These are phyloP conservation scores for Onychorhynchus coronatus DNA, from an alignment of 2,113 vertebrate genomes.

Conservation along the genomic window DNA sequence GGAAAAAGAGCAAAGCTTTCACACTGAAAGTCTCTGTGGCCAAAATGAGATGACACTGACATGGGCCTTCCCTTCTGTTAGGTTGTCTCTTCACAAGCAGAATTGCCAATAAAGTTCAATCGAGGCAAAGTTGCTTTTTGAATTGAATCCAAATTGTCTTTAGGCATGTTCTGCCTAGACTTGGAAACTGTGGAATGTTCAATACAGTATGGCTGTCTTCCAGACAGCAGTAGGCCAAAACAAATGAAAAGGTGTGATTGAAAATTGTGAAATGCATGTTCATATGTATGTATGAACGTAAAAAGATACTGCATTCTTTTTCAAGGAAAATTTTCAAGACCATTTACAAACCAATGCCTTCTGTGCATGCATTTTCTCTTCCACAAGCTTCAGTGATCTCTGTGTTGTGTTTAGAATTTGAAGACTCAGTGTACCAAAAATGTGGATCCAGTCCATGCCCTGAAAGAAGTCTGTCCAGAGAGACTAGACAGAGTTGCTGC, in stretches of 20 bases:
- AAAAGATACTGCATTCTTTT: not conserved
- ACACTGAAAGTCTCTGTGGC: not conserved
- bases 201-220: not conserved
- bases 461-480: not conserved
- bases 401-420: not conserved
- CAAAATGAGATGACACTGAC: not conserved
- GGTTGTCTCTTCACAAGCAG: not conserved
- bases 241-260: not conserved
- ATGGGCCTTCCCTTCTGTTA: not conserved
- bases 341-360: not conserved
- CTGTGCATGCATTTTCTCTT: not conserved
- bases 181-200: not conserved
- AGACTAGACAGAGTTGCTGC: not conserved
- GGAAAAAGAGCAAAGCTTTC: not conserved
- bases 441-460: not conserved
- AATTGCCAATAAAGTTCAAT: not conserved
- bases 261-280: not conserved
- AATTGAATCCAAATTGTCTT: not conserved
- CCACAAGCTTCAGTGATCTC: not conserved
- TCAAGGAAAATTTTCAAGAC: not conserved
- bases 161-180: not conserved
- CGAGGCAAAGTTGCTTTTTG: not conserved
- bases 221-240: not conserved
- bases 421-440: not conserved
- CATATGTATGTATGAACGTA: not conserved